phyloP scores from a whole-genome alignment of 1,140 invertebrate species.

The Platorchestia sp. region DNA sequence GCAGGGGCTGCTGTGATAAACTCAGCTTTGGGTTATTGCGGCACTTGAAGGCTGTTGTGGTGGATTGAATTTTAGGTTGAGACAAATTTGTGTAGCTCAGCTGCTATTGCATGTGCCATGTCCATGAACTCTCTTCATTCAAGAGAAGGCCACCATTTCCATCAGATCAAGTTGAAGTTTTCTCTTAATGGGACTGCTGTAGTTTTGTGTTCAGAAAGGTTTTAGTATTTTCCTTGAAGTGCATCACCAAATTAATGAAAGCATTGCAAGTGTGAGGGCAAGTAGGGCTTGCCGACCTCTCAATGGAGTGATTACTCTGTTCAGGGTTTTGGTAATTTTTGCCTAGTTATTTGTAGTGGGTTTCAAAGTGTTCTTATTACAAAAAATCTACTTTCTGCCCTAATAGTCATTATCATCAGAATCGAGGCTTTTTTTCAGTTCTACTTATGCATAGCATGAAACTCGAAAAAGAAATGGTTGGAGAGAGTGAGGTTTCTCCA shows the following conservation, averaged over 20 bases:
- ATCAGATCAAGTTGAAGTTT: background rate
- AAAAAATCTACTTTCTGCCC: background rate
- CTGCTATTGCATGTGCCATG: background rate
- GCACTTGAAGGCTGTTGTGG: background rate
- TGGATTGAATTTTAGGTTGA: background rate
- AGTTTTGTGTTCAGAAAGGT: background rate
- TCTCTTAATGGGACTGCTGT: background rate
- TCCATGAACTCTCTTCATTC: background rate
- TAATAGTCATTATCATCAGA: background rate
- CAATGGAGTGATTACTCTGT: background rate
- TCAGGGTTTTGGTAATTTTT: background rate
- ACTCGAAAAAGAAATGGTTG: background rate
- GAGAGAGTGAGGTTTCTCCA: background rate
- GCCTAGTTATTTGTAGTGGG: background rate
- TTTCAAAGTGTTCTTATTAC: background rate
- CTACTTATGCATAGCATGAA: too few species aligned
- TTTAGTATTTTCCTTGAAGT: background rate
- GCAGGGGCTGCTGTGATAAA: background rate
- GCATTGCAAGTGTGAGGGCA: background rate
- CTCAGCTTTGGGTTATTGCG: background rate
- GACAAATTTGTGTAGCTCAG: background rate
- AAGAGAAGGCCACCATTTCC: background rate
- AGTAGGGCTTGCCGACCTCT: background rate
- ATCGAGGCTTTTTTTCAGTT: background rate
- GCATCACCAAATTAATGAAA: too few species aligned